Evolutionary conservation across 1,140 invertebrate species (phyloP).

Genomic region (Trichoplusia ni): DNA sequence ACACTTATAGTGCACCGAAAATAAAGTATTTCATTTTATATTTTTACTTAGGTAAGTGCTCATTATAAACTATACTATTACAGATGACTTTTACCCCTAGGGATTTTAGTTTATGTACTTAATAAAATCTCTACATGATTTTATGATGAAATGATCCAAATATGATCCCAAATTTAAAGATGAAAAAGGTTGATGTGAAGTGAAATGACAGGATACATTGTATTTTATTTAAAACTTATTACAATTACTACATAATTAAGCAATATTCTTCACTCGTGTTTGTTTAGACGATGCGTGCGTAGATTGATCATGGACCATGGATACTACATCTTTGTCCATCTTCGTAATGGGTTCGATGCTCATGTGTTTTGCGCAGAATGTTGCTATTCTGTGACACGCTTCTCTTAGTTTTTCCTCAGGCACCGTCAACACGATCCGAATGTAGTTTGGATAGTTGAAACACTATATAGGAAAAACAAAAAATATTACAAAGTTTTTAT

Average conservation of each 20-base stretch:
- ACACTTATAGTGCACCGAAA: too few species aligned
- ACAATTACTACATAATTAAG: neutral
- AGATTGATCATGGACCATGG: neutral
- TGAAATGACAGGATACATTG: too few species aligned
- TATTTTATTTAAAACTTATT: neutral
- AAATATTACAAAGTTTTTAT: neutral
- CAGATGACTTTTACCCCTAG: too few species aligned
- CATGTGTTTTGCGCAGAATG: slow-evolving; percentile 87
- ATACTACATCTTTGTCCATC: neutral
- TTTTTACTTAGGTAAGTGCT: too few species aligned
- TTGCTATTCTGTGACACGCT: slow-evolving; percentile 91
- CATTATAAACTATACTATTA: too few species aligned
- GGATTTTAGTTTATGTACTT: too few species aligned
- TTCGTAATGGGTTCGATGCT: neutral
- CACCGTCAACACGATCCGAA: slow-evolving; percentile 94
- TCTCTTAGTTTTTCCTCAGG: slow-evolving; percentile 90
- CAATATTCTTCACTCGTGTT: neutral
- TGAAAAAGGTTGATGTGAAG: too few species aligned
- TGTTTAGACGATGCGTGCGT: neutral
- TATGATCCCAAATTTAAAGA: neutral
- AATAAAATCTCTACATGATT: too few species aligned
- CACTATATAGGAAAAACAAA: slow-evolving; percentile 86
- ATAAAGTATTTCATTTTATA: too few species aligned
- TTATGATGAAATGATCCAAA: too few species aligned
- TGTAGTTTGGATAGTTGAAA: slow-evolving; percentile 94